Evolutionary conservation across 2,888 invertebrate genomes (phyloP), one percentile per base, ranked within the genome.

Genomic region (Drosophila affinis): DNA sequence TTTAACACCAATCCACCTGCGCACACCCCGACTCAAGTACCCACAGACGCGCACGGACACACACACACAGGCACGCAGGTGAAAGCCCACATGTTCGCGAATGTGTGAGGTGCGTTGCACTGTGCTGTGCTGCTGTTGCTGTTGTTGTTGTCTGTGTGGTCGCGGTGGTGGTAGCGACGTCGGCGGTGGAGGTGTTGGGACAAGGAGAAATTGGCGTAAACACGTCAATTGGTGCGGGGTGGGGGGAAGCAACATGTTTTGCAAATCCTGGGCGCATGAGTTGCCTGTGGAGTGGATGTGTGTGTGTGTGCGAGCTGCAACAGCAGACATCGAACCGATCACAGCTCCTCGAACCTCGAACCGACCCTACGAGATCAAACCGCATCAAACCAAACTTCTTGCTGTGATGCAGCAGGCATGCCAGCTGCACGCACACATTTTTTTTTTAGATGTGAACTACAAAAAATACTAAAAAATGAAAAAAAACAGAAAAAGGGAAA

Each of bases 121-220:
- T 75, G 68, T 68, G 48, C 65, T 32, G 27, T 47, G 47, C 29
- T 55, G 69, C 29, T 72, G 83, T 73, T 58, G 67, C 29, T 29
- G 29, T 29, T 54, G 76, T 72, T 76, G 71, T 76, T 76, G 44
- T 47, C 3, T 73, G 27, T 62, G 62, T 75, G 74, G 68, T 55
- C 77, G 67, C 45, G 14, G 57, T 39, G 71, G 56, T 32, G 55
- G 52, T 34, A 47, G 9, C 44, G 52, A 39, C 29, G 51, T 39
- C 49, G 62, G 64, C 58, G 62, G 53, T 62, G 24, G 45, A 45
- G 54, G 60, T 14, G 64, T 27, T 27, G 64, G 52, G 39, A 39
- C 39, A 39, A 7, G 39, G 39, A 39, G 39, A 14, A 14, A 39
- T 39, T 39, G 39, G n/a, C 39, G 39, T 6, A 3, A n/a, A 12